phyloP scores from a whole-genome alignment of 2,113 vertebrate species.

The Laterallus jamaicensis region DNA sequence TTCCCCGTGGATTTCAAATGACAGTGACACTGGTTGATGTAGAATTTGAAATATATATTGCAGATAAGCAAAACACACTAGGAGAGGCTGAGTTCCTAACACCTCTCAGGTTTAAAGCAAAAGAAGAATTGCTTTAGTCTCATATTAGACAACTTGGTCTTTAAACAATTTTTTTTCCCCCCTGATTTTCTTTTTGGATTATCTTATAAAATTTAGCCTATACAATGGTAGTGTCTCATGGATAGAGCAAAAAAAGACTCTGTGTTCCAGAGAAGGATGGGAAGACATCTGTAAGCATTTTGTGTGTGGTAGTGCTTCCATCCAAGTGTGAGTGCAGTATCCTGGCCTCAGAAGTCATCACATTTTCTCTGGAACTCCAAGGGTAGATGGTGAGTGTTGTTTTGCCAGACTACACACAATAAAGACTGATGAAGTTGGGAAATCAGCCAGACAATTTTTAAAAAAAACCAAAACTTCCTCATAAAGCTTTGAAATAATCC shows the following conservation, averaged over 20 bases:
- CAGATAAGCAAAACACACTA: not conserved
- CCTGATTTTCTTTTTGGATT: not conserved
- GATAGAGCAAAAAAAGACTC: not conserved
- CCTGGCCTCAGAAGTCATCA: not conserved
- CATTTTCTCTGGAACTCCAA: not conserved
- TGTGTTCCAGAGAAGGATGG: not conserved
- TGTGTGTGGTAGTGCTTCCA: not conserved
- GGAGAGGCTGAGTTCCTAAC: not conserved
- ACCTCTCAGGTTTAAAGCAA: not conserved
- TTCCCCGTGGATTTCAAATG: not conserved
- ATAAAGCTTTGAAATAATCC: not conserved
- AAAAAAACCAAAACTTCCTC: not conserved
- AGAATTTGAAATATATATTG: not conserved
- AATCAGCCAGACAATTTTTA: not conserved
- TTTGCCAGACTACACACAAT: not conserved
- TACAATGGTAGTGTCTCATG: not conserved
- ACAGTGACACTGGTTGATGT: not conserved
- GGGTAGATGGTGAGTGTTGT: not conserved
- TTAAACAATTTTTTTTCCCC: not conserved
- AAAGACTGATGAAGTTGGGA: not conserved
- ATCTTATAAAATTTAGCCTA: not conserved
- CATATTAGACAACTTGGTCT: not conserved
- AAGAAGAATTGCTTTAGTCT: not conserved
- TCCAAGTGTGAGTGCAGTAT: not conserved
- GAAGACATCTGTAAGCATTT: not conserved